Percentiles rank a stretch among this genome's conserved stretches.
These are phyloP conservation scores for Drosophila parabipectinata DNA, from an alignment of 1,140 invertebrate genomes.

Conservation along the genomic window DNA sequence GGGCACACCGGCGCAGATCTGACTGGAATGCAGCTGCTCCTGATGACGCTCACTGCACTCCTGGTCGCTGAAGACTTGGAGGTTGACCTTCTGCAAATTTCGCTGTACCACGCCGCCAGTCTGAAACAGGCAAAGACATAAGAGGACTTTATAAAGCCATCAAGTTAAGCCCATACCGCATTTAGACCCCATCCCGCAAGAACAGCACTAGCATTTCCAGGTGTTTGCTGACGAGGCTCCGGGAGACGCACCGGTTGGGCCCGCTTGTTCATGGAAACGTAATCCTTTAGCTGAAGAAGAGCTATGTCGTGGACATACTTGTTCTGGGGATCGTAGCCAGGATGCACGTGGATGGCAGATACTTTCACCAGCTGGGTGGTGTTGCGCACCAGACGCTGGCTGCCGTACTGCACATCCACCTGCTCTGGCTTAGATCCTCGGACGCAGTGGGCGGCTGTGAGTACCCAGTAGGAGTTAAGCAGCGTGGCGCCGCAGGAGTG, in stretches of 20 bases:
- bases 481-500: constrained; percentile 80
- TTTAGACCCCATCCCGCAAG: constrained; percentile 80
- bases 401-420: constrained; percentile 69
- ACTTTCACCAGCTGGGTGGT: constrained; percentile 54
- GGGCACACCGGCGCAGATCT: constrained; percentile 83
- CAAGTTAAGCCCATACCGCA: constrained; percentile 30
- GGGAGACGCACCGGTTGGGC: constrained; percentile 68
- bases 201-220: constrained; percentile 37
- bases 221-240: constrained; percentile 31
- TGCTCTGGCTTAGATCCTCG: constrained; percentile 21
- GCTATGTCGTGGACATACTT: constrained; percentile 73
- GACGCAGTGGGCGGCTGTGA: constrained; percentile 79
- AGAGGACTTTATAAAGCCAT: neutral
- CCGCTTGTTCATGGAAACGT: constrained; percentile 16
- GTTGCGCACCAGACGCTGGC: constrained; percentile 47
- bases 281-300: constrained; percentile 48
- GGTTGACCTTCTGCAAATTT: constrained; percentile 77
- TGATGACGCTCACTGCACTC: constrained; percentile 75
- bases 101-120: constrained; percentile 74
- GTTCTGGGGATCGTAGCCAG: constrained; percentile 64
- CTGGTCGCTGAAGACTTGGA: constrained; percentile 74
- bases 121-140: constrained; percentile 38
- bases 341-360: constrained; percentile 63
- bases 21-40: constrained; percentile 57
- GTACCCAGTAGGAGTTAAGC: constrained; percentile 67